Evolutionary conservation across 2,888 invertebrate genomes (phyloP).

Genomic region (Oscheius sp.): DNA sequence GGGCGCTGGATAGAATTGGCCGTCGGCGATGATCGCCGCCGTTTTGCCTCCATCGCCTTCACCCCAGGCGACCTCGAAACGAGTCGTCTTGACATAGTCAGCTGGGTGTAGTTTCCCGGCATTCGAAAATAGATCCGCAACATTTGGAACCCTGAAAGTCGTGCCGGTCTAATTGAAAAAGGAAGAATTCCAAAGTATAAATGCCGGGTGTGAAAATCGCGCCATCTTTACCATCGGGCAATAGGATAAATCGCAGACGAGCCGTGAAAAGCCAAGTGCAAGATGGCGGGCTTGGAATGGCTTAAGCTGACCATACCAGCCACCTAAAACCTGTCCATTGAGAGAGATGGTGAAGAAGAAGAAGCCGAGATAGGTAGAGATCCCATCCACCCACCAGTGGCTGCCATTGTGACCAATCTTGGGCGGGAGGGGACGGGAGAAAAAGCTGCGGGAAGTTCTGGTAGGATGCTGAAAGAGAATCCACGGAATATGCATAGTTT

Average conservation of each 20-base stretch:
- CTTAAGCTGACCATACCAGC: not conserved
- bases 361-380: not conserved
- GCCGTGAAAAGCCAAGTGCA: slow-evolving; percentile 21
- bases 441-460: too few relatives aligned
- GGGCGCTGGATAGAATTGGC: slow-evolving; percentile 22
- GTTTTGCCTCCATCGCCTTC: not conserved
- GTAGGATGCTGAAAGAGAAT: too few relatives aligned
- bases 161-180: too few relatives aligned
- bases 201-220: too few relatives aligned
- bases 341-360: not conserved
- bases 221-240: not conserved
- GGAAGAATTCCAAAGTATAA: too few relatives aligned
- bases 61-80: slow-evolving; percentile 31
- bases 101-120: not conserved
- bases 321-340: slow-evolving; percentile 36
- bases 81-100: slow-evolving; percentile 31
- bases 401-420: too few relatives aligned
- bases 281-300: slow-evolving; percentile 48
- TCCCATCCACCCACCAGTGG: too few relatives aligned
- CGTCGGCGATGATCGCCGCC: slow-evolving; percentile 13
- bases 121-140: too few relatives aligned
- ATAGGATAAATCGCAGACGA: slow-evolving; percentile 22
- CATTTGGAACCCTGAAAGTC: too few relatives aligned
- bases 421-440: too few relatives aligned
- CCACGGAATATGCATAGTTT: too few relatives aligned